A percentile compares a stretch with the other conserved stretches of the same genome.
Conservation (phyloP, 2,888 invertebrate species). For the Beris morrisii region DNA sequence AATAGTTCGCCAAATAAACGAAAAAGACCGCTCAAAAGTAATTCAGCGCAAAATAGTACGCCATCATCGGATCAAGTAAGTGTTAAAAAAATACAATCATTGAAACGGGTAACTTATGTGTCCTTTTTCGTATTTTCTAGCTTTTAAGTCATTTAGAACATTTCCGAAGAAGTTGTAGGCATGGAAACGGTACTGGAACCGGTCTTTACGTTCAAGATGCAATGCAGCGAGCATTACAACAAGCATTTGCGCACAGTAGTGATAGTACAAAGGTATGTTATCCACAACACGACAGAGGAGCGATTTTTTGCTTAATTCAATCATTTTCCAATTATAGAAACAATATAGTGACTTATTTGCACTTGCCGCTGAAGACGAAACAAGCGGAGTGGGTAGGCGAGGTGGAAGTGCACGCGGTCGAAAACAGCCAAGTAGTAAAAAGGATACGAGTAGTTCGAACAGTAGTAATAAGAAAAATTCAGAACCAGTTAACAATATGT, state of each 20-base stretch:
- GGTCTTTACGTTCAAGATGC: conserved; percentile 85
- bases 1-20: conserved; percentile 88
- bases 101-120: no score
- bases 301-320: no score
- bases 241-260: conserved; percentile 83
- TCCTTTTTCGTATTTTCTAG: conserved; percentile 50
- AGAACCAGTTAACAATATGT: conserved; percentile 59
- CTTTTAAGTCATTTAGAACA: conserved; percentile 92
- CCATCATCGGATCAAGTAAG: conserved; percentile 76
- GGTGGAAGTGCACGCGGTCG: conserved; percentile 65
- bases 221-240: conserved; percentile 88
- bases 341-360: conserved; percentile 89
- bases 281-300: background rate
- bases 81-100: conserved; percentile 8
- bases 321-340: conserved; percentile 60
- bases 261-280: conserved; percentile 74
- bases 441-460: conserved; percentile 57
- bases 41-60: conserved; percentile 68
- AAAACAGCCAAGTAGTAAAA: conserved; percentile 61
- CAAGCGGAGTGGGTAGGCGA: conserved; percentile 64
- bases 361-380: conserved; percentile 86
- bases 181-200: conserved; percentile 62
- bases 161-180: conserved; percentile 72
- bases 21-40: conserved; percentile 79
- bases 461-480: conserved; percentile 56